A percentile compares a stretch with the other conserved stretches of the same genome.
phyloP scores from a whole-genome alignment of 1,140 invertebrate genomes.

The Aphaenogaster ashmeadi region DNA sequence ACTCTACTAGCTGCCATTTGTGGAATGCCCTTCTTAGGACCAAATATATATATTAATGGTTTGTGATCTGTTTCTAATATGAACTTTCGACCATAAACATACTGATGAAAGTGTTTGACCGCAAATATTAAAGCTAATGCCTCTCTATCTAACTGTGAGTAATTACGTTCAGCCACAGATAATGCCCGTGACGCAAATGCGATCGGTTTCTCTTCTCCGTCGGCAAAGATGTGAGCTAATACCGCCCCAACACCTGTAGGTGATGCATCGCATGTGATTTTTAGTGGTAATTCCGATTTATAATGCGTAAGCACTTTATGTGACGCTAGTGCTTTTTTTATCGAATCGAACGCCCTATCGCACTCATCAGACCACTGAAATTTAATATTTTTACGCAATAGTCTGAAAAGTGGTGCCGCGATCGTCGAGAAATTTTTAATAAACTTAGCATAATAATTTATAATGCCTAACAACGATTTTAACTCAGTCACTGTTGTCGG shows the following conservation, averaged over 20 bases:
- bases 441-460: too few relatives aligned
- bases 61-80: not conserved
- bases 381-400: too few relatives aligned
- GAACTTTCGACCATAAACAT: not conserved
- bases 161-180: not conserved
- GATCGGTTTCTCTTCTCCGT: not conserved
- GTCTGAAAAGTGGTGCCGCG: too few relatives aligned
- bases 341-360: too few relatives aligned
- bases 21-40: not conserved
- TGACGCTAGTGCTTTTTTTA: too few relatives aligned
- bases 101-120: not conserved
- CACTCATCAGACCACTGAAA: too few relatives aligned
- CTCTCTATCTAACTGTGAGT: not conserved
- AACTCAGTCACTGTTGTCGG: too few relatives aligned
- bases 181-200: not conserved
- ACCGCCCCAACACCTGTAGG: not conserved
- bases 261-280: not conserved
- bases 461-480: too few relatives aligned
- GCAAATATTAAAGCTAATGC: not conserved
- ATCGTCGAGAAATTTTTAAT: too few relatives aligned
- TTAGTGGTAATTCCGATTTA: not conserved
- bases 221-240: not conserved
- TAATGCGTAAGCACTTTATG: too few relatives aligned
- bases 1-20: not conserved
- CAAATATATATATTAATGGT: not conserved